Percentiles rank a stretch among this genome's conserved stretches.
Conservation (phyloP, 1,140 invertebrate species). For the Atopsyche davidsoni region DNA sequence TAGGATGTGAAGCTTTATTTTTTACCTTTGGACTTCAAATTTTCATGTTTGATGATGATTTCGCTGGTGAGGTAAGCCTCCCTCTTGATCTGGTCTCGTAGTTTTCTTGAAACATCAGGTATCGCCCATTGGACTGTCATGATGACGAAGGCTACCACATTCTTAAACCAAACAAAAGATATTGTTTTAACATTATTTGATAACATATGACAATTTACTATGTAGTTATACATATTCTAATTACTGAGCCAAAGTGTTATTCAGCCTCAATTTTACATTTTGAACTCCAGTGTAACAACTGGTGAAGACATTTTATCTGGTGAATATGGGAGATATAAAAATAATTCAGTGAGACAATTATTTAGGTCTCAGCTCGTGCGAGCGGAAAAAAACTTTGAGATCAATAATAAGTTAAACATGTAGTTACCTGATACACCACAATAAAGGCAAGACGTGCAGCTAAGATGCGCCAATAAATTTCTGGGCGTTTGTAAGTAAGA, state of each 20-base stretch:
- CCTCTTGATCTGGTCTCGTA: conserved; percentile 71
- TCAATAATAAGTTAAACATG: conserved; percentile 15
- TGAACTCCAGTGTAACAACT: not conserved
- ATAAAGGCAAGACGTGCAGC: conserved; percentile 85
- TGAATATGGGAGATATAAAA: not conserved
- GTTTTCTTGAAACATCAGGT: conserved; percentile 68
- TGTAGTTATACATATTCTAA: too few relatives aligned
- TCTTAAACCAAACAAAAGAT: too few relatives aligned
- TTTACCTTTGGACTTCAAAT: conserved; percentile 17
- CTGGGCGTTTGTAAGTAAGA: conserved; percentile 61
- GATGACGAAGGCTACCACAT: conserved; percentile 69
- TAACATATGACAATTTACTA: too few relatives aligned
- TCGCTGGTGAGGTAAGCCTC: conserved; percentile 83
- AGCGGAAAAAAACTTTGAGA: not conserved
- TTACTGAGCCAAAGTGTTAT: too few relatives aligned
- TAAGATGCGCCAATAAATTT: conserved; percentile 86
- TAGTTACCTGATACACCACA: conserved; percentile 88
- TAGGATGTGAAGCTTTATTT: too few relatives aligned
- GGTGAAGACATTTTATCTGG: not conserved
- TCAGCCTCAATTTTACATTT: not conserved
- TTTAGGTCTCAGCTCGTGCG: not conserved
- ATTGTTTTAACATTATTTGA: too few relatives aligned
- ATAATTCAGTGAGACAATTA: not conserved
- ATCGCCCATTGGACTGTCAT: conserved; percentile 74
- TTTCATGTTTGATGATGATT: conserved; percentile 73